Base-by-base conservation (phyloP, 2,113 vertebrate species). In the Canis aureus region DNA sequence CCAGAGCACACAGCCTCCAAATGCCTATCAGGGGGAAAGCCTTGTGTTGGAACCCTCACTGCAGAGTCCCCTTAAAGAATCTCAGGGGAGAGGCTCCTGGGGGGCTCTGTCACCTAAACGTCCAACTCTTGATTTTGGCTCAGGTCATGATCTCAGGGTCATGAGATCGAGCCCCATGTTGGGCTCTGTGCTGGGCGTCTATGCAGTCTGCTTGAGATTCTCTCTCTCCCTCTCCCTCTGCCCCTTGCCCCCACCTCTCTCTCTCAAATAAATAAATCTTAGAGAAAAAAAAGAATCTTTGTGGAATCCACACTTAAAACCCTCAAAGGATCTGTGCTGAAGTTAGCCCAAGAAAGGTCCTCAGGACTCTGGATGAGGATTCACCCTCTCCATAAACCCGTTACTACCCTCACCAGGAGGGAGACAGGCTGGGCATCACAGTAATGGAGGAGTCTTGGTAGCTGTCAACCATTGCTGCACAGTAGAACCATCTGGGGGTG, bases 1-100 rank as follows among this genome's bases (percentile, higher is more conserved):
- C 23, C 20, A 0, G 0, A 15, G 22, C 4, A 29, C 35, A 19
- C 3, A 25, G 0, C 59, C 2, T 53, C 1, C 20, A 3, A 35
- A 43, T 10, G 16, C 3, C 20, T 19, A 13, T 35, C n/a, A 43
- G 4, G 35, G 25, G 66, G 29, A 9, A 66, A 32, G 35, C 7
- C 3, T 16, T 32, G 16, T 8, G 19, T 10, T 51, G 57, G 29
- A 4, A 19, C 25, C 13, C 25, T 49, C 1, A 10, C 53, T 5
- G 10, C 35, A 43, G 23, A 10, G 32, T 20, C 23, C 4, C 62
- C 43, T 60, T 11, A 43, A 51, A 23, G 66, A 43, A n/a, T 69
- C 15, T 69, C 9, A 10, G 51, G 27, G 57, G 29, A 49, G 73
- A 38, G 38, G 23, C 1, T 0, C 38, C 73, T 76, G 12, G 2